Conservation (phyloP, 2,888 invertebrate genomes). For the Galerucella pusilla region DNA sequence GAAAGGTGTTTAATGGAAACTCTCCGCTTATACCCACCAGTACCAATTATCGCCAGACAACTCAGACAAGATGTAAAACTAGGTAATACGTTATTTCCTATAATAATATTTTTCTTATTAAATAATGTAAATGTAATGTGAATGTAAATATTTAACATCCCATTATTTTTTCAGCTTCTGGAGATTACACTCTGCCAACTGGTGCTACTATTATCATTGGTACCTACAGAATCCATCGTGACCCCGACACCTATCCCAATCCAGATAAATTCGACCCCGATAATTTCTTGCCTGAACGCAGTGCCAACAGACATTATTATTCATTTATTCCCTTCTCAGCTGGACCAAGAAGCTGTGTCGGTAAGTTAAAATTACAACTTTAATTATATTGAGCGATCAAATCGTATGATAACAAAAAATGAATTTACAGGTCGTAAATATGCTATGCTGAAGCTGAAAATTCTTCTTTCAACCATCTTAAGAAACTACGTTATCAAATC, state of each 20-base stretch:
- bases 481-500: conserved; percentile 76
- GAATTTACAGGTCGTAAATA: conserved; percentile 74
- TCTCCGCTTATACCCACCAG: conserved; percentile 82
- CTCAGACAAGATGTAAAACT: conserved; percentile 77
- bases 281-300: conserved; percentile 82
- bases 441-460: conserved; percentile 82
- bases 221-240: conserved; percentile 76
- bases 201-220: conserved; percentile 77
- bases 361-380: conserved; percentile 61
- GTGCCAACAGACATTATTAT: conserved; percentile 81
- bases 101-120: neutral
- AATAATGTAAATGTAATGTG: too few relatives aligned
- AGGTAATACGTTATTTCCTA: conserved; percentile 62
- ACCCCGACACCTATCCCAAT: conserved; percentile 74
- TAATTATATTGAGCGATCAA: neutral
- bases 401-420: conserved; percentile 5
- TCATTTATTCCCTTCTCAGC: conserved; percentile 85
- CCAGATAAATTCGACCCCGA: conserved; percentile 81
- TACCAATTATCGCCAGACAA: conserved; percentile 80
- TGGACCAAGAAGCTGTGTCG: conserved; percentile 83
- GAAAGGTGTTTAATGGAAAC: conserved; percentile 84
- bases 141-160: neutral
- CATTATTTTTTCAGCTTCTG: conserved; percentile 66
- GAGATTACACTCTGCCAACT: conserved; percentile 74
- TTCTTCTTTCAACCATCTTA: conserved; percentile 77